A percentile compares a stretch with the other conserved stretches of the same genome.
Conservation (phyloP, 2,113 vertebrate species). For the Brachypteracias leptosomus region DNA sequence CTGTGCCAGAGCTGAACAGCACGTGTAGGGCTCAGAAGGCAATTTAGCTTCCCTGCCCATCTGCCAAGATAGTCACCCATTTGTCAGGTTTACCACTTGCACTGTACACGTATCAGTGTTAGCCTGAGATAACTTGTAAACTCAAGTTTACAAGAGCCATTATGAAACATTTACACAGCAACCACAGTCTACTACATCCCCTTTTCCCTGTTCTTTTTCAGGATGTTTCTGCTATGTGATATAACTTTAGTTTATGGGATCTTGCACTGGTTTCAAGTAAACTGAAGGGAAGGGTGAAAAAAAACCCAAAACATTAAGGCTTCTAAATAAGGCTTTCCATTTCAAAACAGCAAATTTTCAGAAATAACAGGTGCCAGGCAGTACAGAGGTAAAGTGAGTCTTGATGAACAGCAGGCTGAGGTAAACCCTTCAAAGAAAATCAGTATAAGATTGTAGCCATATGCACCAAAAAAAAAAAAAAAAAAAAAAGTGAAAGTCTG, state of each 20-base stretch:
- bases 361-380: not conserved
- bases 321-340: not conserved
- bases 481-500: not conserved
- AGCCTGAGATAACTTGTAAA: not conserved
- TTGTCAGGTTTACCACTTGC: not conserved
- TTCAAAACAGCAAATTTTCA: not conserved
- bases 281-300: not conserved
- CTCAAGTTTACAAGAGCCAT: not conserved
- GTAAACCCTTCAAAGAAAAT: not conserved
- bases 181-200: not conserved
- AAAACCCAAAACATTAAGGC: rapidly evolving
- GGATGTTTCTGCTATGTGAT: not conserved
- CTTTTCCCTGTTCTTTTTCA: not conserved
- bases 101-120: not conserved
- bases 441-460: not conserved
- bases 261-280: not conserved
- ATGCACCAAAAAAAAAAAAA: not conserved
- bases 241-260: not conserved
- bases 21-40: not conserved
- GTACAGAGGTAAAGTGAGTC: not conserved
- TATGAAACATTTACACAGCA: not conserved
- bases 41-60: not conserved
- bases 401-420: not conserved
- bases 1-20: not conserved
- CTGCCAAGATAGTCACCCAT: not conserved